Evolutionary conservation across 2,888 invertebrate genomes (phyloP).

Genomic region (Pterobdella sp.): DNA sequence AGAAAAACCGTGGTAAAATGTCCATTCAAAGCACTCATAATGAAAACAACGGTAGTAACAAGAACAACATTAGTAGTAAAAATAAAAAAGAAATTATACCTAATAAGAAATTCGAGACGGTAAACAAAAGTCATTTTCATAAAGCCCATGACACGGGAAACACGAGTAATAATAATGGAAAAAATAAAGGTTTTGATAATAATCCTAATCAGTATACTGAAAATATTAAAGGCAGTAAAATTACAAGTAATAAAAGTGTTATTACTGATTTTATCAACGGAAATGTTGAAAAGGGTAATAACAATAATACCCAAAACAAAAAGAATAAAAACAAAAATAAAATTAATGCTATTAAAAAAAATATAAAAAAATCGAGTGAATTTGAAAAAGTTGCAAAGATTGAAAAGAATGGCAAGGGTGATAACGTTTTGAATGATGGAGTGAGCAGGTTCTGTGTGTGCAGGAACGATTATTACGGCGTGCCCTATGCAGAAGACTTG

Average conservation of each 20-base stretch:
- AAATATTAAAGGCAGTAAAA: not conserved
- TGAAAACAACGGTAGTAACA: not conserved
- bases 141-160: too few relatives aligned
- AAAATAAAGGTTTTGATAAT: not conserved
- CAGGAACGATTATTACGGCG: conserved; percentile 10
- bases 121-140: not conserved
- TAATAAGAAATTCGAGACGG: not conserved
- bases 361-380: too few relatives aligned
- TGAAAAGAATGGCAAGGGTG: not conserved
- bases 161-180: too few relatives aligned
- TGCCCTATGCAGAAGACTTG: not conserved
- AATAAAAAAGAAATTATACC: not conserved
- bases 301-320: not conserved
- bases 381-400: too few relatives aligned
- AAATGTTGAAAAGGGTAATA: not conserved
- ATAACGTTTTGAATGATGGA: not conserved
- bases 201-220: not conserved
- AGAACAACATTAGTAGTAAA: not conserved
- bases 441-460: not conserved
- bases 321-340: not conserved
- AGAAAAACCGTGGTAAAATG: not conserved
- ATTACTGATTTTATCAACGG: not conserved
- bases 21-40: not conserved
- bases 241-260: not conserved
- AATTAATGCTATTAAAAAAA: not conserved